phyloP scores from a whole-genome alignment of 2,797 vertebrate genomes.

The Cossypha heuglini region DNA sequence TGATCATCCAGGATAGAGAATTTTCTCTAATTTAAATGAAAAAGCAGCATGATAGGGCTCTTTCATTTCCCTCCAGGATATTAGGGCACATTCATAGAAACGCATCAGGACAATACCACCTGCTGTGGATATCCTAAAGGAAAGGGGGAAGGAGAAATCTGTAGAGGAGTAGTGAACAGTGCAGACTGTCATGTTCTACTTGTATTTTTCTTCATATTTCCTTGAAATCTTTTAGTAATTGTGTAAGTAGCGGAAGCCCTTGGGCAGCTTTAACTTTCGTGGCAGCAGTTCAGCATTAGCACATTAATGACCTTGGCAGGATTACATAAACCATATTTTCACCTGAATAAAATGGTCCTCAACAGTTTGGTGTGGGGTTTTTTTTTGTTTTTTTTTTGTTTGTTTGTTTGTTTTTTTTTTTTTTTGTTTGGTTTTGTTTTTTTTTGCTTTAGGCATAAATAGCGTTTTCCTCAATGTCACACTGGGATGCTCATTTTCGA shows the following conservation, averaged over 20 bases:
- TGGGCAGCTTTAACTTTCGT: not conserved
- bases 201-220: not conserved
- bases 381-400: too few species aligned
- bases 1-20: not conserved
- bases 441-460: not conserved
- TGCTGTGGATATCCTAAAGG: slow-evolving; percentile 6
- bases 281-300: not conserved
- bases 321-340: not conserved
- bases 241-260: not conserved
- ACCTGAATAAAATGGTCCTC: not conserved
- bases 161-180: not conserved
- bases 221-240: slow-evolving; percentile 17
- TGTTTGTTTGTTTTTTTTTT: too few species aligned
- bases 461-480: not conserved
- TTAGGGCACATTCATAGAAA: slow-evolving; percentile 29
- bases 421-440: not conserved
- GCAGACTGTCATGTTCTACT: not conserved
- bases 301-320: not conserved
- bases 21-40: slow-evolving; percentile 61
- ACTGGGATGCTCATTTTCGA: not conserved
- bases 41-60: slow-evolving; percentile 43
- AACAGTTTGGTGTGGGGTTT: not conserved
- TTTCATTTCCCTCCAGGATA: slow-evolving; percentile 66
- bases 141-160: not conserved
- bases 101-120: not conserved